Evolutionary conservation across 2,888 invertebrate species (phyloP).

Genomic region (Macrophya annulata): DNA sequence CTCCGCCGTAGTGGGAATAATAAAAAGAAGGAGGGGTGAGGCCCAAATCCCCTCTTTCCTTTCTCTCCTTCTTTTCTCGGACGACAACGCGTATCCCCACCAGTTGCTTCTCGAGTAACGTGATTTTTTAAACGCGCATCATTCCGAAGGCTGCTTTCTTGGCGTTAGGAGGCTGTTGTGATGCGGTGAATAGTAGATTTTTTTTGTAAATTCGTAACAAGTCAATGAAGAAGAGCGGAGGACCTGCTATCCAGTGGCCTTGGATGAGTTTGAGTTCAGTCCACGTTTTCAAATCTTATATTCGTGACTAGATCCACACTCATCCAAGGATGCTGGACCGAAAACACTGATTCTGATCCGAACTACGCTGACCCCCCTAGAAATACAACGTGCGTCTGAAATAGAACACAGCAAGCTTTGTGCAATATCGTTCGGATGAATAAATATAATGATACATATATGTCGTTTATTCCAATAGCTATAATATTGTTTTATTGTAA

Average conservation of each 20-base stretch:
- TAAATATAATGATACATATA: neutral
- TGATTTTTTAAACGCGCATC: conserved; percentile 62
- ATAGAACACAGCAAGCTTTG: neutral
- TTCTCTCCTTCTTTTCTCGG: conserved; percentile 29
- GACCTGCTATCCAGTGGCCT: conserved; percentile 68
- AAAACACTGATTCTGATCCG: conserved; percentile 31
- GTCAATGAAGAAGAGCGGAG: conserved; percentile 25
- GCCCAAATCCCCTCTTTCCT: conserved; percentile 49
- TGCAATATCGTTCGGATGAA: conserved; percentile 6
- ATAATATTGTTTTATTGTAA: neutral
- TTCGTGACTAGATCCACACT: conserved; percentile 91
- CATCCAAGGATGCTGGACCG: conserved; percentile 86
- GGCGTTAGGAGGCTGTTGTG: conserved; percentile 54
- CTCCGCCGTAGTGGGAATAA: conserved; percentile 2
- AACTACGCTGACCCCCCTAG: conserved; percentile 28
- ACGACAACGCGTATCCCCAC: conserved; percentile 33
- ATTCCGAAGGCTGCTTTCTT: conserved; percentile 61
- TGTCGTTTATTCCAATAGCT: neutral
- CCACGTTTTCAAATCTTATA: conserved; percentile 83
- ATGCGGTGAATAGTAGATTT: conserved; percentile 38
- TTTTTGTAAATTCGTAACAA: conserved; percentile 38
- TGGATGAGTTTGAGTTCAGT: conserved; percentile 90
- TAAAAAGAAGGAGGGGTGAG: conserved; percentile 36
- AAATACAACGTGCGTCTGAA: conserved; percentile 44
- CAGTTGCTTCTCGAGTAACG: conserved; percentile 45